A percentile compares a stretch with the other conserved stretches of the same genome.
Evolutionary conservation across 2,888 invertebrate species (phyloP).

Genomic region (Heterodera filipjevi): DNA sequence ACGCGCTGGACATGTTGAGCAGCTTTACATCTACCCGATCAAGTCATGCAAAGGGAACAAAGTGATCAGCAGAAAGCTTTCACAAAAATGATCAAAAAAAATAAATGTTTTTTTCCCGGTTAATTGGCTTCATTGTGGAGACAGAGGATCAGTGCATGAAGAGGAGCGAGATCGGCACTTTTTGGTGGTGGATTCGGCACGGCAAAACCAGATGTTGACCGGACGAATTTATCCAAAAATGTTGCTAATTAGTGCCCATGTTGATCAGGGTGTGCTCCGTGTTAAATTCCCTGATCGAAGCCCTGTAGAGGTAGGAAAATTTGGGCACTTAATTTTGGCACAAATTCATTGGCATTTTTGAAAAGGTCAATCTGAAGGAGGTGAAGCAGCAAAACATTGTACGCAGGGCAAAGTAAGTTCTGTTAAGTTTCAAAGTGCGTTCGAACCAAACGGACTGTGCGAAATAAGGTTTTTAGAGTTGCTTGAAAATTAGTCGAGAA

Average conservation of each 20-base stretch:
- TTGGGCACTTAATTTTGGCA: neutral
- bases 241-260: constrained; percentile 38
- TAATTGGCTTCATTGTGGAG: constrained; percentile 49
- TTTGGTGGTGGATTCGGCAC: constrained; percentile 48
- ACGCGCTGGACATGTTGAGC: constrained; percentile 23
- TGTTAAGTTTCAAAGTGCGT: neutral
- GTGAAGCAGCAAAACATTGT: neutral
- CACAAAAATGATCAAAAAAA: neutral
- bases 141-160: constrained; percentile 45
- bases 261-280: constrained; percentile 20
- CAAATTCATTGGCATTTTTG: neutral
- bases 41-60: constrained; percentile 56
- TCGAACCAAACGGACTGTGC: too few species aligned
- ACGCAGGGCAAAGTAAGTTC: constrained; percentile 7
- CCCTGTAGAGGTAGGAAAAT: neutral
- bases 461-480: too few species aligned
- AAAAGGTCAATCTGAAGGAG: neutral
- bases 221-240: constrained; percentile 37
- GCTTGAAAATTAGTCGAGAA: too few species aligned
- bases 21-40: constrained; percentile 38
- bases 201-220: constrained; percentile 41
- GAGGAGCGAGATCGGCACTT: constrained; percentile 52
- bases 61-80: constrained; percentile 36
- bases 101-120: constrained; percentile 42
- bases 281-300: constrained; percentile 5